phyloP scores from a whole-genome alignment of 2,797 vertebrate genomes.

The Microctenopoma steveboyesi region DNA sequence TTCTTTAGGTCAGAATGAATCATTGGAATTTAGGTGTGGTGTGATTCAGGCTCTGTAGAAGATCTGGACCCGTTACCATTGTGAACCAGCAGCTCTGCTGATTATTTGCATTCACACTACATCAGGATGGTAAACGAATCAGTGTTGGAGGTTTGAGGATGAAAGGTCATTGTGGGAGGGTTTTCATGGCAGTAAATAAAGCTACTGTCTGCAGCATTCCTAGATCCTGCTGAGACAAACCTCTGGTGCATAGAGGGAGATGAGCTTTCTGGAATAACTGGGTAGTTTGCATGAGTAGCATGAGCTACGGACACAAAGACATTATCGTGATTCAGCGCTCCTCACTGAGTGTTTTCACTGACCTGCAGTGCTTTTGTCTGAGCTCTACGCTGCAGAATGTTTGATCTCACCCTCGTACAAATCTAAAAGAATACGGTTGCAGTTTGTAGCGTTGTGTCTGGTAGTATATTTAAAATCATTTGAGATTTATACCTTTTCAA shows the following conservation, averaged over 20 bases:
- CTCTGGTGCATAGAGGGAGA: not conserved
- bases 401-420: not conserved
- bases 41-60: too few species aligned
- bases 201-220: not conserved
- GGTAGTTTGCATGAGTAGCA: not conserved
- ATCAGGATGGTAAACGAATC: slow-evolving; percentile 34
- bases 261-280: slow-evolving; percentile 1
- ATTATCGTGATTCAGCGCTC: not conserved
- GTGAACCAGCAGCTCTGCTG: not conserved
- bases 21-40: too few species aligned
- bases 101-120: slow-evolving; percentile 12
- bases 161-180: slow-evolving; percentile 2
- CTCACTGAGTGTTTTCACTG: not conserved
- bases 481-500: too few species aligned
- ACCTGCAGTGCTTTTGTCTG: not conserved
- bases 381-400: not conserved
- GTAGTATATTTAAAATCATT: too few species aligned
- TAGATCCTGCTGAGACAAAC: not conserved
- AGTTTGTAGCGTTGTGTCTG: too few species aligned
- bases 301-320: not conserved
- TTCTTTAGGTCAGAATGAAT: too few species aligned
- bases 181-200: slow-evolving; percentile 17
- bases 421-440: too few species aligned
- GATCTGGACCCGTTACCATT: too few species aligned
- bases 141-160: slow-evolving; percentile 3